Conservation (phyloP, 2,888 invertebrate species). For the Amphipoea lucens region DNA sequence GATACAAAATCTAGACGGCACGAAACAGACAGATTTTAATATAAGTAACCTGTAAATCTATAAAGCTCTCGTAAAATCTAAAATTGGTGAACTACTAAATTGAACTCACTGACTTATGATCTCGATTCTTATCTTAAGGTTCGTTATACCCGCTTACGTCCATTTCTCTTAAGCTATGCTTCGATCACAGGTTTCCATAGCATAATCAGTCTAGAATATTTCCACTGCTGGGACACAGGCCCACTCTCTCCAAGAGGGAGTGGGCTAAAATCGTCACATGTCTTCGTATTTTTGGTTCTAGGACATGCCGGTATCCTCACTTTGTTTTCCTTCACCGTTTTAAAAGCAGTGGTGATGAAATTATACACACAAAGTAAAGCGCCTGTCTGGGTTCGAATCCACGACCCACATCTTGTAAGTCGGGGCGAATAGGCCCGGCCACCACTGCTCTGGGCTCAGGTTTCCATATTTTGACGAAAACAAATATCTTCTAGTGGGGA, state of each 20-base stretch:
- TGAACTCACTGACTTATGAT: neutral
- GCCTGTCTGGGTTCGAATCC: no score
- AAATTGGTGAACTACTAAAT: conserved; percentile 3
- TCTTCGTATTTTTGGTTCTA: no score
- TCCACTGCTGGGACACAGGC: no score
- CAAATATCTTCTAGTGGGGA: neutral
- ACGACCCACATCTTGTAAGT: no score
- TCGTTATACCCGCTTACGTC: neutral
- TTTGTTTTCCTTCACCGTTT: no score
- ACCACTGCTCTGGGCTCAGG: neutral
- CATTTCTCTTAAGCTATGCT: neutral
- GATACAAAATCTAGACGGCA: neutral
- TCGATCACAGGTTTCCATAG: neutral
- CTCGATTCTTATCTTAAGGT: neutral
- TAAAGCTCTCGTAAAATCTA: conserved; percentile 37
- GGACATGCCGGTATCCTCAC: no score
- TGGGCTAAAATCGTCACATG: no score
- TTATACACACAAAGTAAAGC: no score
- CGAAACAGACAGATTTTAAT: neutral
- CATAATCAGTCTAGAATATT: no score
- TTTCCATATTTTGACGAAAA: neutral
- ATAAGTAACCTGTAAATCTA: conserved; percentile 30
- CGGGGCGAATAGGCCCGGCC: no score
- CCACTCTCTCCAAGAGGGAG: no score
- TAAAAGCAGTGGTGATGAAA: no score